phyloP scores from a whole-genome alignment of 1,140 invertebrate genomes.

The Trissolcus basalis region DNA sequence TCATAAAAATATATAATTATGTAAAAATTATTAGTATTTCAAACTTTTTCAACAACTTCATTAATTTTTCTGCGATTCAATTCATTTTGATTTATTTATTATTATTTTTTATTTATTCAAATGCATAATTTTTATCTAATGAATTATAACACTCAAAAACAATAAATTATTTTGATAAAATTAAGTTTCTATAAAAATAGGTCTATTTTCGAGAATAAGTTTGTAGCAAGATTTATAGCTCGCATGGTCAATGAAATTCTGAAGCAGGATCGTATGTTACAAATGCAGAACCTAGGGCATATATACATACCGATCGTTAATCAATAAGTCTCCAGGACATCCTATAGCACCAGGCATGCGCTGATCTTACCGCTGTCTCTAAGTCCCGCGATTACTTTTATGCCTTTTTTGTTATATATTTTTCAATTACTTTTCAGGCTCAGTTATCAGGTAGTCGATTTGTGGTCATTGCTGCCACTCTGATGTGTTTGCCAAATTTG shows the following conservation, averaged over 20 bases:
- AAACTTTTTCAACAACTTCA: too few relatives aligned
- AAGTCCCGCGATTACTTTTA: slow-evolving; percentile 29
- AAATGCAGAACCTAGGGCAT: slow-evolving; percentile 28
- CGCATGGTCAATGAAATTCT: slow-evolving; percentile 39
- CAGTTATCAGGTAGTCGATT: too few relatives aligned
- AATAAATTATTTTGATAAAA: background rate
- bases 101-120: too few relatives aligned
- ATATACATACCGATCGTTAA: slow-evolving; percentile 53
- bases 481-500: too few relatives aligned
- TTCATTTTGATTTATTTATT: too few relatives aligned
- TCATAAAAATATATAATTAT: too few relatives aligned
- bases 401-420: too few relatives aligned
- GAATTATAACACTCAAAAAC: too few relatives aligned
- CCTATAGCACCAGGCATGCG: slow-evolving; percentile 48
- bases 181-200: background rate
- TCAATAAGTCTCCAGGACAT: slow-evolving; percentile 52
- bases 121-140: too few relatives aligned
- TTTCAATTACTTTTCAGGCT: slow-evolving; percentile 37
- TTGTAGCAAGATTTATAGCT: slow-evolving; percentile 3
- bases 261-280: slow-evolving; percentile 42
- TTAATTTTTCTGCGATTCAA: too few relatives aligned
- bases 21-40: too few relatives aligned
- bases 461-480: too few relatives aligned
- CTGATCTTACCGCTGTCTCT: slow-evolving; percentile 36
- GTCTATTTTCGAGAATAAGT: slow-evolving; percentile 5